Conservation (phyloP, 64 coral and sea anemone genomes). For the Actinia equina region DNA sequence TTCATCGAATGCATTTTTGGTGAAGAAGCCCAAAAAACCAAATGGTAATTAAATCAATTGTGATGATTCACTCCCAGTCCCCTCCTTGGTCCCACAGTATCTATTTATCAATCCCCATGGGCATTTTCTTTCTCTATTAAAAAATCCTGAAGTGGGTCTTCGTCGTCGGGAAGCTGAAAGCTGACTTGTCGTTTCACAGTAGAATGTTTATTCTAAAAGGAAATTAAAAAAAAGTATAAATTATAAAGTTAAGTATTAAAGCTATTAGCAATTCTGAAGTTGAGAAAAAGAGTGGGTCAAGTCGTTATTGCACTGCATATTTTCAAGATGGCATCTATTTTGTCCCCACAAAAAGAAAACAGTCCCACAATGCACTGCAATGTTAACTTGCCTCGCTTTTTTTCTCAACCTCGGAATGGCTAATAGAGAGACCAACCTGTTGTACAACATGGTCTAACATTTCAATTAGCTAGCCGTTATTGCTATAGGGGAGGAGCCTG, state of each 20-base stretch:
- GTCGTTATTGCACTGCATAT: too few relatives aligned
- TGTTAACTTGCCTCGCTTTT: too few relatives aligned
- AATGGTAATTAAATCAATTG: neutral
- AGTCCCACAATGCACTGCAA: too few relatives aligned
- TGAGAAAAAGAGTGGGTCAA: too few relatives aligned
- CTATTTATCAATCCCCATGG: neutral
- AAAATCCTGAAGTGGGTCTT: neutral
- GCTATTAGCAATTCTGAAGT: too few relatives aligned
- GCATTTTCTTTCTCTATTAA: neutral
- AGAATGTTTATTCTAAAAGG: neutral
- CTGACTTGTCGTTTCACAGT: neutral
- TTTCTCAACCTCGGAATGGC: too few relatives aligned
- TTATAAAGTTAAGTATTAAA: neutral
- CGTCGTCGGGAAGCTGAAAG: conserved; percentile 10
- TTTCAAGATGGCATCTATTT: too few relatives aligned
- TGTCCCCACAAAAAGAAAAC: too few relatives aligned
- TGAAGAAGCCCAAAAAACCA: neutral
- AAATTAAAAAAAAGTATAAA: neutral
- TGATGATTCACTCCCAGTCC: neutral
- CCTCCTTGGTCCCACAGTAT: neutral
- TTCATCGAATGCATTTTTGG: neutral
- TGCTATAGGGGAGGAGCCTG: too few relatives aligned
- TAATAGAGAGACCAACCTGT: neutral
- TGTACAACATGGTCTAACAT: too few relatives aligned
- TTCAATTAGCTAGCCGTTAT: too few relatives aligned